phyloP scores from a whole-genome alignment of 2,113 vertebrate species.

The Antechinus flavipes region DNA sequence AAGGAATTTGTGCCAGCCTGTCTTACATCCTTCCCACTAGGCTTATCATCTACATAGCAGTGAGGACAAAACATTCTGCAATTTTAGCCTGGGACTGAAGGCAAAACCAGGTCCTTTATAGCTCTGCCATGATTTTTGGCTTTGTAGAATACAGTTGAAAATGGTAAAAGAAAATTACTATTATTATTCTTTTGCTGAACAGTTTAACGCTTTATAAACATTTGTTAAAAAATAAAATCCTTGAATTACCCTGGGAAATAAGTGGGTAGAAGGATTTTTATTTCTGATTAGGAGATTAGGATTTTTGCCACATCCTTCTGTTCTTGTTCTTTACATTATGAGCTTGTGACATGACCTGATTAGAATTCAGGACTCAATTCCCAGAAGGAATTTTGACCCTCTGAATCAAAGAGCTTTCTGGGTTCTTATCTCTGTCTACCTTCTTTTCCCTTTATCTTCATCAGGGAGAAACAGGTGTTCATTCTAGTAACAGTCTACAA shows the following conservation, averaged over 20 bases:
- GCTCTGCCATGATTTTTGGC: not conserved
- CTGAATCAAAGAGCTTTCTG: not conserved
- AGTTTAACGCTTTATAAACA: not conserved
- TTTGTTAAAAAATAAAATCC: not conserved
- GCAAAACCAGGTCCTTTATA: not conserved
- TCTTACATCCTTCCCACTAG: not conserved
- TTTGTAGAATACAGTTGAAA: not conserved
- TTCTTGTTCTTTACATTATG: not conserved
- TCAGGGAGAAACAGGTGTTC: not conserved
- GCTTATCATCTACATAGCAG: not conserved
- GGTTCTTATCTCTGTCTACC: not conserved
- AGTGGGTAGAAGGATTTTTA: not conserved
- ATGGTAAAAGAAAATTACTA: slow-evolving; percentile 4
- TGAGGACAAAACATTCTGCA: not conserved
- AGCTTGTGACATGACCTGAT: not conserved
- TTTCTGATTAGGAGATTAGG: not conserved
- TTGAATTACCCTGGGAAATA: not conserved
- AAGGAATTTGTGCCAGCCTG: not conserved
- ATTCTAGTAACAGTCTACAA: not conserved
- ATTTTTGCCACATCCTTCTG: not conserved
- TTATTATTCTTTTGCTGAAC: not conserved
- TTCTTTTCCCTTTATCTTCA: not conserved
- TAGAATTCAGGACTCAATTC: not conserved
- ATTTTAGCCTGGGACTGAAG: not conserved
- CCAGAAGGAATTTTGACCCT: not conserved